phyloP scores from a whole-genome alignment of 2,888 invertebrate species.

The Eupeodes latifasciatus region DNA sequence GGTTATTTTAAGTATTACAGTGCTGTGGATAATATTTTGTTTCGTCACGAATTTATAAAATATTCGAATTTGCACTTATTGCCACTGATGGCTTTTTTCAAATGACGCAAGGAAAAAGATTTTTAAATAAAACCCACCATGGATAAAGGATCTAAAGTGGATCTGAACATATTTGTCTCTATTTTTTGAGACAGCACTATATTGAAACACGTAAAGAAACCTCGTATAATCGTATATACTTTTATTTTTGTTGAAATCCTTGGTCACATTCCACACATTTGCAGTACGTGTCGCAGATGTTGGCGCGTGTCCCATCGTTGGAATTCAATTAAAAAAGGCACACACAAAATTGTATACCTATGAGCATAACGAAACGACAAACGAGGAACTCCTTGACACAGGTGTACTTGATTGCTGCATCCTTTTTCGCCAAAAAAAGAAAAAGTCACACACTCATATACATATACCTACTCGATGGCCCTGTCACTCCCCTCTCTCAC shows the following conservation, averaged over 20 bases:
- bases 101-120: too few relatives aligned
- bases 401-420: conserved; percentile 74
- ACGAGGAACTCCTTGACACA: conserved; percentile 61
- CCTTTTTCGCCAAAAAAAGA: conserved; percentile 55
- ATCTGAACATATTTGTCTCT: too few relatives aligned
- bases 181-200: not conserved
- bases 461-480: not conserved
- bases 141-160: too few relatives aligned
- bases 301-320: conserved; percentile 76
- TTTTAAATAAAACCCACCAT: too few relatives aligned
- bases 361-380: conserved; percentile 26
- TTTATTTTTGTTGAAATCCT: conserved; percentile 42
- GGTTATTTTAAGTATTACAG: conserved; percentile 5
- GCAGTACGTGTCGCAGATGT: conserved; percentile 75
- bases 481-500: not conserved
- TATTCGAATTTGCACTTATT: too few relatives aligned
- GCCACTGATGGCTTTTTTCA: too few relatives aligned
- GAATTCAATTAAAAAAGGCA: conserved; percentile 82
- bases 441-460: conserved; percentile 8
- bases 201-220: not conserved
- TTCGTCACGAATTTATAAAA: too few relatives aligned
- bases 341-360: conserved; percentile 9
- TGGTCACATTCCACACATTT: conserved; percentile 75
- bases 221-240: not conserved
- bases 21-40: not conserved